A percentile compares a stretch with the other conserved stretches of the same genome.
These are phyloP conservation scores for Hycleus phaleratus DNA, from an alignment of 1,140 invertebrate genomes.

Conservation along the genomic window DNA sequence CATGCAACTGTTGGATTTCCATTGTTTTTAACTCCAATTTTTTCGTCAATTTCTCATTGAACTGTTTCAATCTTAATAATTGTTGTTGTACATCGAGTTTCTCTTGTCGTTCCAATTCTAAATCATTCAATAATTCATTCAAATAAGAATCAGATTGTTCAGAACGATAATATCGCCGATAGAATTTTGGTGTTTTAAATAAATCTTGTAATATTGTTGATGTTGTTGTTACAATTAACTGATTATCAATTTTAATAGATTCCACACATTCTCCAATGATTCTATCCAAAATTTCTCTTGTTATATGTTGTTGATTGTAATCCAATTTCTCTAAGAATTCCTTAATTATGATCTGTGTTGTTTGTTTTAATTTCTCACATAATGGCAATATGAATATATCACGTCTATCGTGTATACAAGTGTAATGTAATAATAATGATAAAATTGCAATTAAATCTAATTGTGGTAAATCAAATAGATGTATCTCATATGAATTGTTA, in stretches of 20 bases:
- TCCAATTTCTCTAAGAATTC: constrained; percentile 29
- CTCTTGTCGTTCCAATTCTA: constrained; percentile 33
- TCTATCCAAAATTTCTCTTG: too few species aligned
- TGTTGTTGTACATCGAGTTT: constrained; percentile 30
- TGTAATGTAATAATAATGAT: constrained; percentile 36
- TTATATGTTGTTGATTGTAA: too few species aligned
- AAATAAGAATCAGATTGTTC: too few species aligned
- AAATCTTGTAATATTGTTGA: constrained; percentile 22
- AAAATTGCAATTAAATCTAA: constrained; percentile 26
- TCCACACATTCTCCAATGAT: too few species aligned
- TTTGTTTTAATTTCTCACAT: constrained; percentile 26
- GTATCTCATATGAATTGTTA: constrained; percentile 19
- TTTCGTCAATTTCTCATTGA: constrained; percentile 29
- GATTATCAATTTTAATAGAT: too few species aligned
- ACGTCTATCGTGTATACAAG: constrained; percentile 31
- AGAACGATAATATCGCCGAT: too few species aligned
- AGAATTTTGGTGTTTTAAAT: constrained; percentile 27
- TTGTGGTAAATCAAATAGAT: constrained; percentile 23
- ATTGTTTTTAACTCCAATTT: constrained; percentile 24
- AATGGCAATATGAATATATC: constrained; percentile 30
- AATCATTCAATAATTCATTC: constrained; percentile 1
- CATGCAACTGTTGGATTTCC: constrained; percentile 24
- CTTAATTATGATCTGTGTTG: constrained; percentile 32
- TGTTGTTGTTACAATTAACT: too few species aligned
- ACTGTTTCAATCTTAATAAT: constrained; percentile 11